Evolutionary conservation across 2,888 invertebrate species (phyloP).

Genomic region (Dynastes hyllus): DNA sequence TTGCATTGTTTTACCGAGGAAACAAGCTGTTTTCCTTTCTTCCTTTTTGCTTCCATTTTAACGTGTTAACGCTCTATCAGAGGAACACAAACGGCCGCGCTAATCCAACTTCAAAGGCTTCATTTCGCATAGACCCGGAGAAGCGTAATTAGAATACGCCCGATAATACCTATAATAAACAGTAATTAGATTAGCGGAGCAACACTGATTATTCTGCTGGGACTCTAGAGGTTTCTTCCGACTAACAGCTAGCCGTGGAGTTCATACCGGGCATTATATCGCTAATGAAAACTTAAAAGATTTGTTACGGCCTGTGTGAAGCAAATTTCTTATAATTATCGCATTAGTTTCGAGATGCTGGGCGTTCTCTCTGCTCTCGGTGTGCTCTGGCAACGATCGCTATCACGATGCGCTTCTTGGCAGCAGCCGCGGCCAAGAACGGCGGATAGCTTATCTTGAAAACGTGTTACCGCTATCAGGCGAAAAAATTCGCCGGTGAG

Average conservation of each 20-base stretch:
- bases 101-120: background rate
- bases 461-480: conserved; percentile 18
- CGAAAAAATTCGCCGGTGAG: background rate
- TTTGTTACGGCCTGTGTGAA: conserved; percentile 18
- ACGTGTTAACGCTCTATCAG: too few relatives aligned
- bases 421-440: background rate
- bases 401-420: conserved; percentile 6
- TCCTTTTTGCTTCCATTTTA: background rate
- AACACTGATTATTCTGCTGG: conserved; percentile 3
- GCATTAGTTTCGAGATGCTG: conserved; percentile 23
- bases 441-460: conserved; percentile 4
- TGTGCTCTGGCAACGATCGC: conserved; percentile 4
- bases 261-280: background rate
- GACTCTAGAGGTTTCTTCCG: too few relatives aligned
- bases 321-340: conserved; percentile 29
- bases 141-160: conserved; percentile 6
- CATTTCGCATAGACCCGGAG: background rate
- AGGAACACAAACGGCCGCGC: background rate
- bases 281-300: conserved; percentile 25
- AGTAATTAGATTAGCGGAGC: conserved; percentile 25
- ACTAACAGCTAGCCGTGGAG: too few relatives aligned
- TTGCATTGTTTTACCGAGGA: too few relatives aligned
- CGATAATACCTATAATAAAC: conserved; percentile 26
- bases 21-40: background rate
- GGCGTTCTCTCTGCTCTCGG: background rate